Conservation (phyloP, 2,888 invertebrate genomes). For the Strigamia crassipes region DNA sequence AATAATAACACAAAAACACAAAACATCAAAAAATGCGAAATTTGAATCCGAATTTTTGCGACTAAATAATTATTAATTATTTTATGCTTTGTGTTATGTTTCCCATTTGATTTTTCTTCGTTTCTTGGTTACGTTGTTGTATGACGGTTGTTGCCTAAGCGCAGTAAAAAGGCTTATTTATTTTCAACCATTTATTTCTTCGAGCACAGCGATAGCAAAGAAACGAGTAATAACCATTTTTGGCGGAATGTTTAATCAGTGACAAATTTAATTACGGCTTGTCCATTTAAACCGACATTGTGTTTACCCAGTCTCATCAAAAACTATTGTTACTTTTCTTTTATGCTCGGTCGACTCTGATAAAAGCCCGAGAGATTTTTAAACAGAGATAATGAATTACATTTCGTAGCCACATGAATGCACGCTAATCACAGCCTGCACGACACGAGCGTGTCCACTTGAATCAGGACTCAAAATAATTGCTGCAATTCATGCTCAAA, state of each 20-base stretch:
- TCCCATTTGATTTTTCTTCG: too few relatives aligned
- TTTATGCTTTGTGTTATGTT: too few relatives aligned
- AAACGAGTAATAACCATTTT: background rate
- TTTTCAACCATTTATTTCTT: too few relatives aligned
- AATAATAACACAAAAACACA: too few relatives aligned
- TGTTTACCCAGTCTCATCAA: conserved; percentile 30
- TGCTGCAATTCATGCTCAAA: conserved; percentile 18
- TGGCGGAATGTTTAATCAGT: background rate
- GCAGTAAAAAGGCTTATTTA: too few relatives aligned
- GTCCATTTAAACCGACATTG: conserved; percentile 9
- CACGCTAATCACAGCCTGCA: conserved; percentile 17
- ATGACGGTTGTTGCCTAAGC: too few relatives aligned
- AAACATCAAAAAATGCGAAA: too few relatives aligned
- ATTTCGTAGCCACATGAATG: background rate
- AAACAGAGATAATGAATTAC: conserved; percentile 7
- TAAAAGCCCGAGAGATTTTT: conserved; percentile 18
- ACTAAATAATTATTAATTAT: too few relatives aligned
- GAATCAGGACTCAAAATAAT: background rate
- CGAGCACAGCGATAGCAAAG: too few relatives aligned
- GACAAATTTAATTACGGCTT: background rate
- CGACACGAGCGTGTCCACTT: conserved; percentile 9
- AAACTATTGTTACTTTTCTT: background rate
- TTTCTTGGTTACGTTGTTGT: too few relatives aligned
- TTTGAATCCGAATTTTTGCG: too few relatives aligned
- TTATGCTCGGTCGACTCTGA: background rate